Conservation (phyloP, 2,888 invertebrate genomes). For the Drosophila bunnanda region DNA sequence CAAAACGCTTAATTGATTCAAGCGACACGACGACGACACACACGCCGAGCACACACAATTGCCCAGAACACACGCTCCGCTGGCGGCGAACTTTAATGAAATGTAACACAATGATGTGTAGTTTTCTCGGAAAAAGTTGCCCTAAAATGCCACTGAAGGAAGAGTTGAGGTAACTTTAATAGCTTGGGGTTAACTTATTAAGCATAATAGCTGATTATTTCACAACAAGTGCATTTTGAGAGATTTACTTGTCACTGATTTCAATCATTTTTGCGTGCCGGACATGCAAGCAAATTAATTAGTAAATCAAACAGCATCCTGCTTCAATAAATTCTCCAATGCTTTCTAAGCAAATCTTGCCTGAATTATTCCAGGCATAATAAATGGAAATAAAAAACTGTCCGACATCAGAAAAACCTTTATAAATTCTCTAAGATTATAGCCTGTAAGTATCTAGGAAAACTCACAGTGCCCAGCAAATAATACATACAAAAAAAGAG, state of each 20-base stretch:
- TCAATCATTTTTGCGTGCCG: not conserved
- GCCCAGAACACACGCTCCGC: not conserved
- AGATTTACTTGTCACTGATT: not conserved
- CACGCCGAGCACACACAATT: slow-evolving; percentile 3
- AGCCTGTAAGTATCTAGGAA: not conserved
- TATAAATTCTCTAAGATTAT: not conserved
- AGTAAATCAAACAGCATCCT: not conserved
- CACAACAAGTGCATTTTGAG: not conserved
- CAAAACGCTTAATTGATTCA: slow-evolving; percentile 69
- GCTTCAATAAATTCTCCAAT: not conserved
- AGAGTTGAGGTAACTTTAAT: not conserved
- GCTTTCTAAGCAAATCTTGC: too few relatives aligned
- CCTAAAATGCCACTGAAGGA: not conserved
- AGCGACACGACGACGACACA: slow-evolving; percentile 41
- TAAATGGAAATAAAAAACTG: not conserved
- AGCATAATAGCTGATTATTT: not conserved
- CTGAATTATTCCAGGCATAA: not conserved
- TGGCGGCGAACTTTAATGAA: slow-evolving; percentile 3
- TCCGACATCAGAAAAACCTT: not conserved
- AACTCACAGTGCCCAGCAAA: not conserved
- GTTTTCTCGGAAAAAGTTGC: not conserved
- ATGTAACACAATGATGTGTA: not conserved
- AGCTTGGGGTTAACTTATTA: too few relatives aligned
- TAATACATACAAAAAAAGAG: not conserved
- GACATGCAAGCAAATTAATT: not conserved